Evolutionary conservation across 2,113 vertebrate species (phyloP).

Genomic region (Sinocyclocheilus anophthalmus): DNA sequence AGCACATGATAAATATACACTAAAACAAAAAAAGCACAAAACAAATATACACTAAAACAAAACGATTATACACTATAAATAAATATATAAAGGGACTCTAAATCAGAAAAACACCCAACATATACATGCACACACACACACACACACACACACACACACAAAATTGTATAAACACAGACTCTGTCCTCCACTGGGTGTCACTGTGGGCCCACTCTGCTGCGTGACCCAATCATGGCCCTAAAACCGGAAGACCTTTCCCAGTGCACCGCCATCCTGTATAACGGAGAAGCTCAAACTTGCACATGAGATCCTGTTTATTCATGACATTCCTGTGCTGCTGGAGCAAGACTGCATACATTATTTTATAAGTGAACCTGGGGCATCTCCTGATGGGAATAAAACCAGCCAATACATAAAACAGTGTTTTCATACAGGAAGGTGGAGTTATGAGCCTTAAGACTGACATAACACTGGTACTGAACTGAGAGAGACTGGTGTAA

Average conservation of each 20-base stretch:
- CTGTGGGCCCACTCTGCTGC: conserved; percentile 66
- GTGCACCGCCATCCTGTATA: conserved; percentile 41
- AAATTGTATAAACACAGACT: background rate
- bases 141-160: background rate
- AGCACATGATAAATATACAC: too few relatives aligned
- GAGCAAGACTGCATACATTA: conserved; percentile 67
- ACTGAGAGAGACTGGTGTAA: background rate
- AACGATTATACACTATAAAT: background rate
- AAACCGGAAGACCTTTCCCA: conserved; percentile 15
- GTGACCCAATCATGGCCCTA: background rate
- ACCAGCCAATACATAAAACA: conserved; percentile 60
- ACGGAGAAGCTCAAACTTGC: conserved; percentile 49
- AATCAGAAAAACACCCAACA: background rate
- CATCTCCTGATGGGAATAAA: conserved; percentile 60
- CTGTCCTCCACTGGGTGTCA: conserved; percentile 75
- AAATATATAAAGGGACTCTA: background rate
- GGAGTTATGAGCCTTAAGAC: background rate
- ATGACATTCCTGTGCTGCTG: conserved; percentile 59
- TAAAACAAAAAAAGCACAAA: too few relatives aligned
- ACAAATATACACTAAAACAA: background rate
- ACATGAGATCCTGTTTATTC: conserved; percentile 58
- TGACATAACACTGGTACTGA: background rate
- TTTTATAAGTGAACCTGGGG: conserved; percentile 59
- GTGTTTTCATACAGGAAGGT: conserved; percentile 45
- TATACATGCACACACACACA: background rate